Evolutionary conservation across 2,113 vertebrate species (phyloP), one percentile per base, ranked within the genome.

Genomic region (Paramisgurnus dabryanus): DNA sequence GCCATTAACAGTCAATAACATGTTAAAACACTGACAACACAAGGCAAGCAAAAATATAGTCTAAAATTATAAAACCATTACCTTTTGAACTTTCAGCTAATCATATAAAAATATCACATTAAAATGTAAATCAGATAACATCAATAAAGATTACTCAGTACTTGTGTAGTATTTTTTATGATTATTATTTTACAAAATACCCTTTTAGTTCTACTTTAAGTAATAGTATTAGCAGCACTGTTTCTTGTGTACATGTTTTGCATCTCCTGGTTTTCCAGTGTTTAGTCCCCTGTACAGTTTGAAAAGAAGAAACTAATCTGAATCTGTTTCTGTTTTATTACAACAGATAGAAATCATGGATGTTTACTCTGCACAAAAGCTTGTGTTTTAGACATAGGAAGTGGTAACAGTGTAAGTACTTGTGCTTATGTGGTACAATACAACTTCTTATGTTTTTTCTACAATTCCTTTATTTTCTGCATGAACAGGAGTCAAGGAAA

Each of bases 1-100:
- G n/a, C 3, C 57, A 18, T 60, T 60, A 60, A 60, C n/a, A 60
- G n/a, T 60, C n/a, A 60, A 60, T 60, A 22, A 22, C n/a, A 60
- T 60, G 55, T 58, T 58, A 58, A 58, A 58, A 58, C 57, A 22
- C n/a, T 58, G n/a, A 60, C n/a, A 60, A 60, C 57, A 58, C 55
- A 58, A 58, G 55, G 55, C 55, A 18, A 18, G 55, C 55, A 22
- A 60, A 60, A 60, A 60, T 60, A 22, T 22, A 60, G 57, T 60
- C 57, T 22, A 57, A 17, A 60, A 22, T 18, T 0, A 60, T 18
- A 60, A 58, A 60, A 58, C n/a, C n/a, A 60, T 60, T 60, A 60
- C n/a, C 57, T 58, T 58, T 58, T 60, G 57, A 58, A 58, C n/a
- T 58, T 58, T 58, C 6, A 58, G 55, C 55, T 58, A 58, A 58